A percentile compares a stretch with the other conserved stretches of the same genome.
phyloP scores from a whole-genome alignment of 2,888 invertebrate species.

The Nymphalis polychloros region DNA sequence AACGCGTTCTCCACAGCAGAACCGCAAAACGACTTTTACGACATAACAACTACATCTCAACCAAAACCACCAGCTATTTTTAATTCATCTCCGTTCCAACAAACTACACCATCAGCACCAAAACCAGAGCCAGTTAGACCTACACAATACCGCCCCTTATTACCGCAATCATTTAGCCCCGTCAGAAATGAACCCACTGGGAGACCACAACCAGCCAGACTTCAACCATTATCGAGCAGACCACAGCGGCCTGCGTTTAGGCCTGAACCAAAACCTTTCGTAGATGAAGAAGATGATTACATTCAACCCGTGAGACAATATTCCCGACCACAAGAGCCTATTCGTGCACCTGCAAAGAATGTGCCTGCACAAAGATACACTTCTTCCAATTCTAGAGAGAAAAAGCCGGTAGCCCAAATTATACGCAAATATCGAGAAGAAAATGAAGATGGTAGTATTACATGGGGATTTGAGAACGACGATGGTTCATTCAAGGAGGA shows the following conservation, averaged over 20 bases:
- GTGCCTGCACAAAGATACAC: constrained; percentile 70
- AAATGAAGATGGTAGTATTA: constrained; percentile 90
- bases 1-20: constrained; percentile 69
- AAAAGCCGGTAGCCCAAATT: constrained; percentile 87
- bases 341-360: constrained; percentile 63
- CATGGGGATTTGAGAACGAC: constrained; percentile 94
- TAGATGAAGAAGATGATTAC: constrained; percentile 70
- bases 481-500: constrained; percentile 94
- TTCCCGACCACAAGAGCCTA: constrained; percentile 68
- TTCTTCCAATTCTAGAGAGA: constrained; percentile 71
- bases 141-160: constrained; percentile 71
- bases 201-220: constrained; percentile 70
- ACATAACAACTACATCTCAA: constrained; percentile 72
- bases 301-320: constrained; percentile 75
- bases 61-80: constrained; percentile 73
- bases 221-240: constrained; percentile 74
- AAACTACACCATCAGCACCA: constrained; percentile 61
- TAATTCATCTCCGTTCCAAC: constrained; percentile 69
- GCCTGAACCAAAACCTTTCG: constrained; percentile 72
- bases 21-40: constrained; percentile 73
- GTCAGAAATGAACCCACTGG: constrained; percentile 62
- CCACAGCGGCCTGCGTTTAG: constrained; percentile 80
- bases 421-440: constrained; percentile 88
- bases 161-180: constrained; percentile 69
- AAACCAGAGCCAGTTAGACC: constrained; percentile 72